A percentile compares a stretch with the other conserved stretches of the same genome.
phyloP scores from a whole-genome alignment of 2,113 vertebrate species.

The Microcebus tavaratra region DNA sequence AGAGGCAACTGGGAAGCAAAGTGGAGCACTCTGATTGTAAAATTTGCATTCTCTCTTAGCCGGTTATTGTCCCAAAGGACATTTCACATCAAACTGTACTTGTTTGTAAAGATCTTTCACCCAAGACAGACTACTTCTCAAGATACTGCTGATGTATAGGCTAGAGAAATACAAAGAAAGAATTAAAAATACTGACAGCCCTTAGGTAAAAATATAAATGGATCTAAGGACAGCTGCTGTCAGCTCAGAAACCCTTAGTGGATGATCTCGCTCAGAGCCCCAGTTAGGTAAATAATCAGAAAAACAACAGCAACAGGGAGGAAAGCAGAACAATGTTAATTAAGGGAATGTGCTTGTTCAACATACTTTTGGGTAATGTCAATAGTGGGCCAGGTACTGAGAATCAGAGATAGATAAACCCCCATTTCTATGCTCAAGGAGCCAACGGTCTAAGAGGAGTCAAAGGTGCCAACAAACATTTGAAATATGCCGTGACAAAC shows the following conservation, averaged over 20 bases:
- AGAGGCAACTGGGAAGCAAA: background rate
- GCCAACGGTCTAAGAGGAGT: background rate
- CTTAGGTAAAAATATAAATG: background rate
- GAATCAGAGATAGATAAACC: background rate
- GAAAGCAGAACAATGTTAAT: background rate
- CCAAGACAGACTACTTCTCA: conserved; percentile 11
- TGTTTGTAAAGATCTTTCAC: conserved; percentile 47
- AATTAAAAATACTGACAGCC: background rate
- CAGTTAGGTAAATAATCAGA: background rate
- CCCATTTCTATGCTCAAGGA: background rate
- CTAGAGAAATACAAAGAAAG: background rate
- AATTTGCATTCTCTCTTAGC: conserved; percentile 42
- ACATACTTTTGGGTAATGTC: background rate
- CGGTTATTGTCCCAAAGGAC: conserved; percentile 17
- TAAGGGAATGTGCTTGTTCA: background rate
- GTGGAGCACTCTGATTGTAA: background rate
- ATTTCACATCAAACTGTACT: background rate
- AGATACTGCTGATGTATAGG: background rate
- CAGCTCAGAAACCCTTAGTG: background rate
- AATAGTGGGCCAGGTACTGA: accelerated
- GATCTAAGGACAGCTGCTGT: background rate
- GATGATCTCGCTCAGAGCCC: background rate
- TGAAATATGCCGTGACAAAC: background rate
- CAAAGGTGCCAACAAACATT: accelerated
- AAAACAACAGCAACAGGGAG: accelerated